Evolutionary conservation across 2,113 vertebrate genomes (phyloP), one percentile per base, ranked within the genome.

Genomic region (Nematolebias whitei): DNA sequence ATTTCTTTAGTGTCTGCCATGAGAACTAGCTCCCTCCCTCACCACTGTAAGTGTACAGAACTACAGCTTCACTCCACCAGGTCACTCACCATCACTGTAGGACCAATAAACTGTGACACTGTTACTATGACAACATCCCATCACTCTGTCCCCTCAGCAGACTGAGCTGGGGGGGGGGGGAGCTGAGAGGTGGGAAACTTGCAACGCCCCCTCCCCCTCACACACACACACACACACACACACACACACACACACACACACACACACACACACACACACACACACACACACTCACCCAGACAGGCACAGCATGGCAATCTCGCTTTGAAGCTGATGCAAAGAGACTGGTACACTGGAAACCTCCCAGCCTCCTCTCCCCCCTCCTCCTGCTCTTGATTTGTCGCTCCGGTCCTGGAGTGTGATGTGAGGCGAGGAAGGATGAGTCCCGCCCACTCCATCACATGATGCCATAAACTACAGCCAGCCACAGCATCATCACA

Each of bases 71-170:
- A 32, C 50, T 58, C 66, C 24, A 73, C 74, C 68, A 76, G 71
- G 76, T 83, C 74, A 60, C 48, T 67, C 56, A 51, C 43, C 60
- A 32, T 67, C 49, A n/a, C 67, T 53, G 16, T 39, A 82, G 60
- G 2, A 61, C 64, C 76, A 81, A 84, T 77, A 85, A 78, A 69
- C 85, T 16, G 10, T 75, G 64, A 77, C 83, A 84, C 24, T 1
- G 87, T 92, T 88, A 58, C 85, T 70, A 89, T 89, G 86, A 85
- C 82, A 77, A 90, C 82, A 16, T 73, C 67, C 68, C 80, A 75
- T 71, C 81, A 82, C 85, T 83, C 68, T 63, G 65, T 70, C 74
- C 79, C 76, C 56, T 67, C 68, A 50, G 66, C 68, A 71, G 61
- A 47, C 61, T 24, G 63, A 38, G 39, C 56, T 66, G 62, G 71